These are phyloP conservation scores for Acholoe squamosa DNA, from an alignment of 2,888 invertebrate species.

Conservation along the genomic window DNA sequence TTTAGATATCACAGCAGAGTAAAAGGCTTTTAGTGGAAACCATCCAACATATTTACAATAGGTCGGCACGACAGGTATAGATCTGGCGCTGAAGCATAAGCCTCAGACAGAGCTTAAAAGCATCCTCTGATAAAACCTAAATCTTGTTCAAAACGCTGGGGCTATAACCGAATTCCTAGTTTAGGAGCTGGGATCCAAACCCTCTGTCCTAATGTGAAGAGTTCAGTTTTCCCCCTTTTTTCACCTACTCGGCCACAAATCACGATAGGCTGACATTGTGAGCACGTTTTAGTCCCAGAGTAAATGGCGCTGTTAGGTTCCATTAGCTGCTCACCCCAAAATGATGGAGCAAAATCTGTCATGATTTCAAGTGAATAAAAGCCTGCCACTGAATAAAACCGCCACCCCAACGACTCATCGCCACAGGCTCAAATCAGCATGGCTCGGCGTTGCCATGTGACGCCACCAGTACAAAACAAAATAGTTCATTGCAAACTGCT, in stretches of 20 bases:
- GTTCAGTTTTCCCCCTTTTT: not conserved
- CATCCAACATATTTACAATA: too few relatives aligned
- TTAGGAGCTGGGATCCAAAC: too few relatives aligned
- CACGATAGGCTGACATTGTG: not conserved
- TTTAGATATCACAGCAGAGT: too few relatives aligned
- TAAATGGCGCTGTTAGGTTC: constrained; percentile 22
- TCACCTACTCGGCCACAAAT: constrained; percentile 6
- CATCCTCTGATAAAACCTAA: too few relatives aligned
- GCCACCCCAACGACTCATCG: not conserved
- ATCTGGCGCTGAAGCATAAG: too few relatives aligned
- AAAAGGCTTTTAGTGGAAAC: too few relatives aligned
- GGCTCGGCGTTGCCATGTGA: not conserved
- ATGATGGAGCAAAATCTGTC: constrained; percentile 20
- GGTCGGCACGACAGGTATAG: too few relatives aligned
- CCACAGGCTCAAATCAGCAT: not conserved
- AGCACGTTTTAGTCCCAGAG: not conserved
- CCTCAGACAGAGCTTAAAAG: too few relatives aligned
- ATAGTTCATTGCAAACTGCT: not conserved
- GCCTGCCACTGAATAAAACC: constrained; percentile 1
- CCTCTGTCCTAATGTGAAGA: not conserved
- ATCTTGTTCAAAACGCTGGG: too few relatives aligned
- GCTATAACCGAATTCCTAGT: too few relatives aligned
- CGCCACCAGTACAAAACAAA: not conserved
- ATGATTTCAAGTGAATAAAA: constrained; percentile 27
- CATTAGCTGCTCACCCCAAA: constrained; percentile 6